phyloP scores from a whole-genome alignment of 2,888 invertebrate genomes.

The Cartodere bifasciata region DNA sequence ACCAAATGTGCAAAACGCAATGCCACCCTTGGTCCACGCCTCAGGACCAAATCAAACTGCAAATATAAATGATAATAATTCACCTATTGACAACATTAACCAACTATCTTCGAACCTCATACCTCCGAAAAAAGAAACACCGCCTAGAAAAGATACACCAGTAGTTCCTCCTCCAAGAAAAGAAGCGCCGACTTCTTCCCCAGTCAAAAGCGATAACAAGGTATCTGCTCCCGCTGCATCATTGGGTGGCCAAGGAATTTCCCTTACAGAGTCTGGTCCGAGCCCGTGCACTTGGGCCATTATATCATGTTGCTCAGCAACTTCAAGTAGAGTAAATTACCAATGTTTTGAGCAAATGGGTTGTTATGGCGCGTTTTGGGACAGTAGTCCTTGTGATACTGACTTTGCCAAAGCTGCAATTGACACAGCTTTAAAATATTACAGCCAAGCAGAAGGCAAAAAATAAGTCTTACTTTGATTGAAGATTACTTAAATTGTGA shows the following conservation, averaged over 20 bases:
- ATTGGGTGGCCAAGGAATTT: no score
- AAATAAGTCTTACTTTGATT: no score
- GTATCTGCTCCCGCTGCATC: no score
- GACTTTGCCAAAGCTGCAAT: constrained; percentile 46
- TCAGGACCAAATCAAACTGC: no score
- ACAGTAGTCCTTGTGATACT: constrained; percentile 54
- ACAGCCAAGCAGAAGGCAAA: no score
- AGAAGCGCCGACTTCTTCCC: constrained; percentile 29
- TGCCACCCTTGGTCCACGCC: no score
- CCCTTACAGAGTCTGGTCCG: constrained; percentile 34
- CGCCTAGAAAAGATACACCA: constrained; percentile 12
- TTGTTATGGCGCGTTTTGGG: constrained; percentile 64
- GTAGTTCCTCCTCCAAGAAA: constrained; percentile 32
- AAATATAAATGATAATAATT: no score
- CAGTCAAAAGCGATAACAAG: no score
- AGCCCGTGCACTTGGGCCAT: constrained; percentile 64
- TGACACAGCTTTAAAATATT: constrained; percentile 34
- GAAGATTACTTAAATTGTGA: no score
- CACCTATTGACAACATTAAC: no score
- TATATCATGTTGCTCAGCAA: constrained; percentile 53
- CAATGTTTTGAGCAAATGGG: constrained; percentile 59
- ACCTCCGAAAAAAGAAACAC: constrained; percentile 26
- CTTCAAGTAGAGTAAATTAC: constrained; percentile 36
- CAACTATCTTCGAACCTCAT: constrained; percentile 22
- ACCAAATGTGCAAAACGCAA: no score